These are phyloP conservation scores for Cardiocondyla obscurior DNA, from an alignment of 1,140 invertebrate species.

Conservation along the genomic window DNA sequence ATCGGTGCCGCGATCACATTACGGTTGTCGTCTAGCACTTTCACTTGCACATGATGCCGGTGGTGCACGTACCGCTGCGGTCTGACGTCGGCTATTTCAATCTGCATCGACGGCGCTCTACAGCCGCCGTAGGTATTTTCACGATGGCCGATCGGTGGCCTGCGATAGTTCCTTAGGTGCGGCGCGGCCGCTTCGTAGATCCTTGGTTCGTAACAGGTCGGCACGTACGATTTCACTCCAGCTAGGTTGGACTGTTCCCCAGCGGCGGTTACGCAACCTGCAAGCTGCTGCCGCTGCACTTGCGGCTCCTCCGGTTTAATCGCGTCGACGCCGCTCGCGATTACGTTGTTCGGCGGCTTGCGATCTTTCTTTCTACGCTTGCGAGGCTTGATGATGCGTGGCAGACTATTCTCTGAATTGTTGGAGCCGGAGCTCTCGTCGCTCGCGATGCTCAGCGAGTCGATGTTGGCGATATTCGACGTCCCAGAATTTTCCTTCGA, in stretches of 20 bases:
- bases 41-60: conserved; percentile 78
- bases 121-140: conserved; percentile 72
- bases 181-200: conserved; percentile 65
- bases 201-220: conserved; percentile 74
- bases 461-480: conserved; percentile 82
- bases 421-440: conserved; percentile 90
- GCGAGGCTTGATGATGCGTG: conserved; percentile 93
- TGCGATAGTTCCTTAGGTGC: conserved; percentile 67
- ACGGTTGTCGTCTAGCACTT: conserved; percentile 82
- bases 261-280: conserved; percentile 42
- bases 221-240: conserved; percentile 77
- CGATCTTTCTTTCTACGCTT: conserved; percentile 95
- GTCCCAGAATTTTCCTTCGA: conserved; percentile 59
- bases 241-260: conserved; percentile 74
- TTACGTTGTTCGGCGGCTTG: conserved; percentile 85
- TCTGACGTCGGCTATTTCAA: conserved; percentile 78
- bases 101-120: conserved; percentile 70
- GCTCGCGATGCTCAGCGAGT: conserved; percentile 89
- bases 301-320: conserved; percentile 81
- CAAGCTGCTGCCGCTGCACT: conserved; percentile 75
- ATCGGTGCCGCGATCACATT: conserved; percentile 79
- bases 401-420: conserved; percentile 91
- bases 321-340: conserved; percentile 73
- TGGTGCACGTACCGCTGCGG: conserved; percentile 76
- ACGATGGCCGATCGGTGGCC: conserved; percentile 66